Percentiles rank a stretch among this genome's conserved stretches.
These are phyloP conservation scores for Dermochelys coriacea DNA, from an alignment of 2,797 vertebrate genomes.

Conservation along the genomic window DNA sequence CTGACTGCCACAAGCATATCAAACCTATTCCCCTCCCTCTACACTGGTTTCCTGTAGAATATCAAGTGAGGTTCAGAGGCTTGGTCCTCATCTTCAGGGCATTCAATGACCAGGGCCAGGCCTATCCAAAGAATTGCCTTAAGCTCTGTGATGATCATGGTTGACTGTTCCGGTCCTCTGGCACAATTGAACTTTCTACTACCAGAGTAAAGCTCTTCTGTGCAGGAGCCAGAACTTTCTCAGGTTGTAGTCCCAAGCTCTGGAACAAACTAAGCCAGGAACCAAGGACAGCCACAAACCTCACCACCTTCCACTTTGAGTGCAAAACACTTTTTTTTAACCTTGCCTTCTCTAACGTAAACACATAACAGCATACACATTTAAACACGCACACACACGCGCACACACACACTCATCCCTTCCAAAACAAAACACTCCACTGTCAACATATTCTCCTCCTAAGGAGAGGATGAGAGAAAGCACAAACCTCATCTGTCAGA, in stretches of 20 bases:
- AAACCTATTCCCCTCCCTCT: no score
- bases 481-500: no score
- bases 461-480: no score
- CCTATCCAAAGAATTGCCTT: neutral
- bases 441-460: neutral
- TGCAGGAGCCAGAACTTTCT: neutral
- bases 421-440: no score
- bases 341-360: neutral
- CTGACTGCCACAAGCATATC: neutral
- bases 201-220: neutral
- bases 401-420: no score
- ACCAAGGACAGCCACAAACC: neutral
- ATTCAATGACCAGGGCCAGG: neutral
- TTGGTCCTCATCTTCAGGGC: neutral
- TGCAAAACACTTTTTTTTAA: neutral
- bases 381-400: no score
- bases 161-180: neutral
- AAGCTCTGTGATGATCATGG: neutral
- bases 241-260: neutral
- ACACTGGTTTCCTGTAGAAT: neutral
- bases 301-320: neutral
- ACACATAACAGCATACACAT: neutral
- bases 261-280: neutral
- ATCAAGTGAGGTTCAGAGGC: neutral
- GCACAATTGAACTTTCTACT: neutral